Percentiles rank a stretch among this genome's conserved stretches.
Conservation (phyloP, 2,797 vertebrate species). For the Molossus alvarezi region DNA sequence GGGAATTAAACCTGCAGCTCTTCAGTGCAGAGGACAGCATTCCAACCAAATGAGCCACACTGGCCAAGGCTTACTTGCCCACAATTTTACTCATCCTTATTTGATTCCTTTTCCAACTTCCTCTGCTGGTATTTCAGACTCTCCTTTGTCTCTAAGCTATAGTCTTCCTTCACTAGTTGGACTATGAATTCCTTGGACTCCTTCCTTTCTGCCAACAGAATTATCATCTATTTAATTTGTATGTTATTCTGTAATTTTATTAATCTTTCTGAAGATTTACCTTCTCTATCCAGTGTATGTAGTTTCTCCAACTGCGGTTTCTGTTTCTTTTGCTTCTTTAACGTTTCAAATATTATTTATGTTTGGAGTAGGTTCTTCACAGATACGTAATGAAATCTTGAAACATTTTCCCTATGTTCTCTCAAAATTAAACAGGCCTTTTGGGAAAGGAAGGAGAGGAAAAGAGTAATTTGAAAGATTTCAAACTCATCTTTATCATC, state of each 20-base stretch:
- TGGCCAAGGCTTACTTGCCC: neutral
- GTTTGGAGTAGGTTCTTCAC: conserved; percentile 40
- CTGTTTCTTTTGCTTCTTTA: conserved; percentile 29
- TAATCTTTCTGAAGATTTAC: conserved; percentile 5
- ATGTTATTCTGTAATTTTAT: conserved; percentile 50
- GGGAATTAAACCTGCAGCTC: neutral
- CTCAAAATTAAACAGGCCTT: conserved; percentile 53
- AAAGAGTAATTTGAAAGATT: conserved; percentile 7
- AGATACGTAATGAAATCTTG: conserved; percentile 59
- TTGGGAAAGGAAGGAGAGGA: neutral
- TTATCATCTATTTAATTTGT: conserved; percentile 24
- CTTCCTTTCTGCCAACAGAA: conserved; percentile 40
- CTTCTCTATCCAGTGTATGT: neutral
- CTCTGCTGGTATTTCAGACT: conserved; percentile 18
- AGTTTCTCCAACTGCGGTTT: conserved; percentile 46
- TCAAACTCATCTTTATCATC: neutral
- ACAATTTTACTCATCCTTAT: conserved; percentile 6
- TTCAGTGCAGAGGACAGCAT: neutral
- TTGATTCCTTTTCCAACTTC: conserved; percentile 30
- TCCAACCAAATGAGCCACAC: neutral
- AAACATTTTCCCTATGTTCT: conserved; percentile 40
- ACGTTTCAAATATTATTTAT: conserved; percentile 16
- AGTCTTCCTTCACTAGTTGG: neutral
- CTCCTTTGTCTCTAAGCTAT: neutral
- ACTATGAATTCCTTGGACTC: conserved; percentile 27